Conservation (phyloP, 2,888 invertebrate genomes). For the Cabera pusaria region DNA sequence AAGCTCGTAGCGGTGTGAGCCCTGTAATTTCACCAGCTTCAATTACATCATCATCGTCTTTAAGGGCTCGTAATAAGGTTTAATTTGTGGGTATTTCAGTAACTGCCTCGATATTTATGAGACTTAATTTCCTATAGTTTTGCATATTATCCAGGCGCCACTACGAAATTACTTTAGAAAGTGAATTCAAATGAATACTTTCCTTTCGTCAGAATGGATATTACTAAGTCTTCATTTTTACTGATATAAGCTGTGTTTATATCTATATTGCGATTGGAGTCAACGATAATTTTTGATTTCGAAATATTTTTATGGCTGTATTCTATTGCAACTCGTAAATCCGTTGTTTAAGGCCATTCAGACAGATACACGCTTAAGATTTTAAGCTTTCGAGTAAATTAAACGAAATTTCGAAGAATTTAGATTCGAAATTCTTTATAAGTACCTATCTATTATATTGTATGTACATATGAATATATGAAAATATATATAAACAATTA, state of each 20-base stretch:
- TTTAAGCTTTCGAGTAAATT: too few relatives aligned
- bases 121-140: conserved; percentile 10
- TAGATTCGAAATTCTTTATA: too few relatives aligned
- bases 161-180: conserved; percentile 41
- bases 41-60: too few relatives aligned
- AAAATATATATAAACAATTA: too few relatives aligned
- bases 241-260: conserved; percentile 6
- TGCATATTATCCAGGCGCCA: conserved; percentile 16
- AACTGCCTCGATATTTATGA: conserved; percentile 15
- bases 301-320: conserved; percentile 29
- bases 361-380: too few relatives aligned
- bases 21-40: too few relatives aligned
- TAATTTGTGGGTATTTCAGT: conserved; percentile 20
- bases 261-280: conserved; percentile 3
- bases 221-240: conserved; percentile 7
- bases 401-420: too few relatives aligned
- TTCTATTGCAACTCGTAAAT: conserved; percentile 33
- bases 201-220: conserved; percentile 34
- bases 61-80: too few relatives aligned
- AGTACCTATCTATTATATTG: too few relatives aligned
- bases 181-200: conserved; percentile 43
- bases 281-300: conserved; percentile 6
- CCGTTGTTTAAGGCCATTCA: conserved; percentile 28
- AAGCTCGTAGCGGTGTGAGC: too few relatives aligned
- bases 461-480: too few relatives aligned